A percentile compares a stretch with the other conserved stretches of the same genome.
Conservation (phyloP, 2,888 invertebrate species). For the Papilio protenor region DNA sequence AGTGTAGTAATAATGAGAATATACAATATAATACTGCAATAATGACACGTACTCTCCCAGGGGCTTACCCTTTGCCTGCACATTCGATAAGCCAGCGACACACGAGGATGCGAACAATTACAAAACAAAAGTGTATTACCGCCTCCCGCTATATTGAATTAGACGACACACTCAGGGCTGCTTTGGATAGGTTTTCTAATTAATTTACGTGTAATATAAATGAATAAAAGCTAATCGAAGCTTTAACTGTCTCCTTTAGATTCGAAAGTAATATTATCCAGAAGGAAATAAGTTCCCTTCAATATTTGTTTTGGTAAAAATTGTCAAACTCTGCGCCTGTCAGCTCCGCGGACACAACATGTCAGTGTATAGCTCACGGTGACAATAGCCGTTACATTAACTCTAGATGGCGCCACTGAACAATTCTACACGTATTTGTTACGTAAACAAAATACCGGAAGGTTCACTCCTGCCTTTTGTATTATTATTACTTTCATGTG, state of each 20-base stretch:
- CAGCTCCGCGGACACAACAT: neutral
- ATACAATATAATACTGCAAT: conserved; percentile 48
- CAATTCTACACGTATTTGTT: conserved; percentile 45
- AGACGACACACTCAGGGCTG: neutral
- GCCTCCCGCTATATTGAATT: conserved; percentile 47
- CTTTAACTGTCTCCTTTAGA: neutral
- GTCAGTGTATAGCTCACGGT: conserved; percentile 2
- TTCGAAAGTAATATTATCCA: neutral
- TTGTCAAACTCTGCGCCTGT: conserved; percentile 33
- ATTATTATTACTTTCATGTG: neutral
- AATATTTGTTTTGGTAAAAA: conserved; percentile 43
- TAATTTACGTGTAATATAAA: neutral
- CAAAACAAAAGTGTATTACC: conserved; percentile 40
- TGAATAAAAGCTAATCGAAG: neutral
- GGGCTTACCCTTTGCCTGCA: conserved; percentile 62
- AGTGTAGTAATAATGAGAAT: neutral
- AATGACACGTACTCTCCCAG: conserved; percentile 51
- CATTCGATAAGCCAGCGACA: conserved; percentile 66
- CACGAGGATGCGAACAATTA: conserved; percentile 63
- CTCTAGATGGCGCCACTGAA: conserved; percentile 44
- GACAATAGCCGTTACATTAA: conserved; percentile 59
- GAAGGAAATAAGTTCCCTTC: neutral
- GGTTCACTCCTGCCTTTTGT: conserved; percentile 4
- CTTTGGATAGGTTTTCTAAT: neutral
- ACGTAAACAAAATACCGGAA: conserved; percentile 16